A percentile compares a stretch with the other conserved stretches of the same genome.
Conservation (phyloP, 1,140 invertebrate species). For the Triops longicaudatus region DNA sequence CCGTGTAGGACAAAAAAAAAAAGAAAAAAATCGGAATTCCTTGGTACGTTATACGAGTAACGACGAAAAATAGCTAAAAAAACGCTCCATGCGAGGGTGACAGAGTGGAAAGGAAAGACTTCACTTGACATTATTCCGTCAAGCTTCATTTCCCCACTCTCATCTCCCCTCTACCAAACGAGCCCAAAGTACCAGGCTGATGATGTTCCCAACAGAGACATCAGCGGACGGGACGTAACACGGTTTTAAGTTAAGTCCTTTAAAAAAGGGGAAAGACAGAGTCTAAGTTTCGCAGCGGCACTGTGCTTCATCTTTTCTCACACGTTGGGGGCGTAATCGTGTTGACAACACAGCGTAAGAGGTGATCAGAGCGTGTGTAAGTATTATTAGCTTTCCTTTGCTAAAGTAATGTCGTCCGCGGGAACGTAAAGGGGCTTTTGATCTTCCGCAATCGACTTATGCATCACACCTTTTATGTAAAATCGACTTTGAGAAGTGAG, state of each 20-base stretch:
- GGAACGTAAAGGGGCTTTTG: background rate
- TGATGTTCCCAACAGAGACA: background rate
- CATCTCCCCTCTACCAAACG: background rate
- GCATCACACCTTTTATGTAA: conserved; percentile 15
- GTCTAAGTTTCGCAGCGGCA: background rate
- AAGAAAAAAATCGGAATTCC: too few relatives aligned
- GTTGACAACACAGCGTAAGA: background rate
- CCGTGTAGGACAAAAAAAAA: background rate
- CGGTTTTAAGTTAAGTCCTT: background rate
- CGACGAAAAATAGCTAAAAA: too few relatives aligned
- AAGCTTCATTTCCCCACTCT: conserved; percentile 12
- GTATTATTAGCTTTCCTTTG: background rate
- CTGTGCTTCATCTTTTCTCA: background rate
- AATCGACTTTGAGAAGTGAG: background rate
- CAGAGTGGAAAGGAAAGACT: conserved; percentile 11
- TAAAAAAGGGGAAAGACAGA: too few relatives aligned
- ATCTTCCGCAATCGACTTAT: conserved; percentile 8
- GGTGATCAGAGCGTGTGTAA: background rate
- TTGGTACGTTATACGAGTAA: too few relatives aligned
- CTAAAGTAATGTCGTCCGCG: background rate
- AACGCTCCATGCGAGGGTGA: background rate
- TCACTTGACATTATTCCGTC: conserved; percentile 15
- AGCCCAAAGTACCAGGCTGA: background rate
- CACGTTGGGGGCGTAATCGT: background rate
- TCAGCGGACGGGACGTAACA: background rate